Evolutionary conservation across 1,140 invertebrate species (phyloP).

Genomic region (Eriosoma lanigerum): DNA sequence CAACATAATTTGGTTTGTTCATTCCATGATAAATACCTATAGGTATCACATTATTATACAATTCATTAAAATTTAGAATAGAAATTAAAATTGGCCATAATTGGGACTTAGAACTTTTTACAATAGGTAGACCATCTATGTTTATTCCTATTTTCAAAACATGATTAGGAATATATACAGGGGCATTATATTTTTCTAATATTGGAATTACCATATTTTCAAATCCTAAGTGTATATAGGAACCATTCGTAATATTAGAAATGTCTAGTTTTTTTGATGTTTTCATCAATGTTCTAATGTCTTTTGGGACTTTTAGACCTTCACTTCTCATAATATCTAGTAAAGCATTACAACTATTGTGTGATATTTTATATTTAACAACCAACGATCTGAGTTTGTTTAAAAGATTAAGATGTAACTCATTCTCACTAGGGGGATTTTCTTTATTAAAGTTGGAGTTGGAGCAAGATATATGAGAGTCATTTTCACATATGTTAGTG

Average conservation of each 20-base stretch:
- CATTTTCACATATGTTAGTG: too few species aligned
- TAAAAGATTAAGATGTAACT: too few species aligned
- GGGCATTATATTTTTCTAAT: background rate
- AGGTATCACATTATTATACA: background rate
- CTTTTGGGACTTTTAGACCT: slow-evolving; percentile 10
- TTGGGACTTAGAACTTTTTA: background rate
- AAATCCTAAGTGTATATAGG: slow-evolving; percentile 17
- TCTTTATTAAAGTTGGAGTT: too few species aligned
- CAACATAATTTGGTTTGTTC: too few species aligned
- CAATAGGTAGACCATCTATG: background rate
- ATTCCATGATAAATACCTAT: too few species aligned
- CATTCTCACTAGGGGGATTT: too few species aligned
- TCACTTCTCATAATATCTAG: background rate
- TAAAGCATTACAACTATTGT: too few species aligned
- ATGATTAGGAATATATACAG: slow-evolving; percentile 57
- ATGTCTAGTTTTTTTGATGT: slow-evolving; percentile 11
- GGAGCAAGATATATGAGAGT: too few species aligned
- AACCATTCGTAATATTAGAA: background rate
- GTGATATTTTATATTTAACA: too few species aligned
- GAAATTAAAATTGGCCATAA: slow-evolving; percentile 12
- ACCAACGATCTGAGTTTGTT: too few species aligned
- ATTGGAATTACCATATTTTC: background rate
- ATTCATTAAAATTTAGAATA: slow-evolving; percentile 6
- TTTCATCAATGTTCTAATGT: background rate
- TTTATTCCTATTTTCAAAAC: slow-evolving; percentile 3